Evolutionary conservation across 2,797 vertebrate species (phyloP).

Genomic region (Spinus pinus): DNA sequence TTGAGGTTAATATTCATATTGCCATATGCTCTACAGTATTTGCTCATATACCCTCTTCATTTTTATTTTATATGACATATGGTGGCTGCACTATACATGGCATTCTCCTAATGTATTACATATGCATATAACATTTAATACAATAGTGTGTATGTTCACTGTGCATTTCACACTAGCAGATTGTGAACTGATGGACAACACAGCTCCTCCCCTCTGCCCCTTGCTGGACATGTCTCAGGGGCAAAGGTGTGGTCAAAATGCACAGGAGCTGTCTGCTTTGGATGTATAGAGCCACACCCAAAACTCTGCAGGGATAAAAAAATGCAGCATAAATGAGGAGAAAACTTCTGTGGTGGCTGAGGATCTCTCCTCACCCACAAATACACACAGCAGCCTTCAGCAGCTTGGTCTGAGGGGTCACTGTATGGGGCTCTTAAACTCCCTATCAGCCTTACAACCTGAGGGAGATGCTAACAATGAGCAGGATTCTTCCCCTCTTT

Average conservation of each 20-base stretch:
- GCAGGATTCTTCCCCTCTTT: background rate
- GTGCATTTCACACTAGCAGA: background rate
- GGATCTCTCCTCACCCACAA: background rate
- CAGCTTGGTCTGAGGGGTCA: background rate
- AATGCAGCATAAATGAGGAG: background rate
- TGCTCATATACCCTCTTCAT: constrained; percentile 46
- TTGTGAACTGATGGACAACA: background rate
- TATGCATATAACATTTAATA: background rate
- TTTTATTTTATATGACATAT: constrained; percentile 67
- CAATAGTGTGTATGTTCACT: background rate
- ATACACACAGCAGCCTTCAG: background rate
- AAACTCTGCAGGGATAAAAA: background rate
- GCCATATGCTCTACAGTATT: constrained; percentile 55
- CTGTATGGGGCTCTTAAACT: background rate
- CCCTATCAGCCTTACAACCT: background rate
- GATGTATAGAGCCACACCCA: background rate
- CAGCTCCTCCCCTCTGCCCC: background rate
- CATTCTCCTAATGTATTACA: constrained; percentile 39
- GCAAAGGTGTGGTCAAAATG: background rate
- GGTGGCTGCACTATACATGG: constrained; percentile 15
- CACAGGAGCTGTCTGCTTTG: background rate
- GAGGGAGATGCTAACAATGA: background rate
- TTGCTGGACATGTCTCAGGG: background rate
- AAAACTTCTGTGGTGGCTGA: background rate
- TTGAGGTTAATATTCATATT: constrained; percentile 62